Conservation (phyloP, 2,888 invertebrate species). For the Dryomyza anilis region DNA sequence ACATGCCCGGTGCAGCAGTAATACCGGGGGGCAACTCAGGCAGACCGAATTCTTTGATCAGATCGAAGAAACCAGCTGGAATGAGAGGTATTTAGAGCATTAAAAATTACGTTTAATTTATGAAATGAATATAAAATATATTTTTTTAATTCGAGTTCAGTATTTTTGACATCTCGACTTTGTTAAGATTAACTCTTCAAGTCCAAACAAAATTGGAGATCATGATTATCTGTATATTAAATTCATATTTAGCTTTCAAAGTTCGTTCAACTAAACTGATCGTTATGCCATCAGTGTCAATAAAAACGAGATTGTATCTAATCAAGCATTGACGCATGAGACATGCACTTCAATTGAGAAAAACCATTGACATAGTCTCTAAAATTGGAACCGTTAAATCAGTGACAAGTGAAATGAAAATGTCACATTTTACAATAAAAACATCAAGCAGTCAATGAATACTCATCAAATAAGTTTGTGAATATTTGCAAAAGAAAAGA, state of each 20-base stretch:
- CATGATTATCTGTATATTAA: no score
- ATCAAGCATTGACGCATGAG: constrained; percentile 1
- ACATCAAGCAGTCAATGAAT: neutral
- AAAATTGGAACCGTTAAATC: neutral
- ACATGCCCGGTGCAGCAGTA: constrained; percentile 68
- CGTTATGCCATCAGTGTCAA: no score
- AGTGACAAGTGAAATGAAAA: neutral
- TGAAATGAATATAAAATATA: no score
- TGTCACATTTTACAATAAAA: neutral
- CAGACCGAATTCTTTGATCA: constrained; percentile 69
- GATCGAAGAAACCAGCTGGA: constrained; percentile 67
- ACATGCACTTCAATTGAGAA: neutral
- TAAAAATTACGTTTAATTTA: no score
- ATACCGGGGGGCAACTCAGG: constrained; percentile 70
- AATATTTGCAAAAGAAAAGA: neutral
- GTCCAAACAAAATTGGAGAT: no score
- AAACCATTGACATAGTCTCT: constrained; percentile 7
- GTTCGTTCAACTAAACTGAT: neutral
- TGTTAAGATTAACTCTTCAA: no score
- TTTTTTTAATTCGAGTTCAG: no score
- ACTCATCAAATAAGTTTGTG: neutral
- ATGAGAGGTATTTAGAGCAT: no score
- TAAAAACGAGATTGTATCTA: neutral
- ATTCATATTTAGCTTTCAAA: no score
- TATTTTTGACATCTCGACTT: no score